Base-by-base conservation (phyloP, 2,113 vertebrate genomes). In the Diphyllodes magnificus region DNA sequence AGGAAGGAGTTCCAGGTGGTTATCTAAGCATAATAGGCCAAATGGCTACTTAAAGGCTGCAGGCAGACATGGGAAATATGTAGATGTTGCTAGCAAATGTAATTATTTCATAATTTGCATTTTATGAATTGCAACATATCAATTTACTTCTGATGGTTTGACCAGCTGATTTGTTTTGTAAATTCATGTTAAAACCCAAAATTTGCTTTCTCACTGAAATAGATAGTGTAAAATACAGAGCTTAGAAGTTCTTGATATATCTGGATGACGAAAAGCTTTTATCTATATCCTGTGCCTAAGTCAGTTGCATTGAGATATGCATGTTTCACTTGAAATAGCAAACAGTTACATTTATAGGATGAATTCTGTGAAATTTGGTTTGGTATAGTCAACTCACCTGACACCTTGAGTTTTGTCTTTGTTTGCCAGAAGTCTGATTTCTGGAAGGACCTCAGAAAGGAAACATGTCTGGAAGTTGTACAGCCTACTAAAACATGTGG, bases 1-100 rank as follows among this genome's bases (percentile, higher is more conserved):
- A 96, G 95, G 96, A 96, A 94, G 97, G 93, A 88, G 76, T 93
- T 96, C 96, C 97, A 98, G 97, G 98, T 97, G 97, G 96, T 97
- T 97, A 96, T 97, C 97, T 97, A 93, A 97, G 94, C 95, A 59
- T 87, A 97, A 86, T 37, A 79, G 91, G 87, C 93, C 85, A 96
- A 96, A 94, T 86, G 61, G 89, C 96, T 96, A 85, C 61, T 94
- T 90, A 76, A 90, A 96, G 64, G 39, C 93, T 97, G 63, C 85
- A 97, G 94, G 77, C 92, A 97, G 93, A 88, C 80, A 66, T 92
- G 82, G 78, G 91, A 96, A 89, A 91, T 76, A 84, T 57, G 77
- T 68, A 95, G 92, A 92, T 68, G 44, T 40, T 94, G 47, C 76
- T 88, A 70, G 86, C 50, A 92, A 91, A 82, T 21, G 60, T 92